A percentile compares a stretch with the other conserved stretches of the same genome.
Conservation (phyloP, 2,888 invertebrate species). For the Megaustenia siamemsis region DNA sequence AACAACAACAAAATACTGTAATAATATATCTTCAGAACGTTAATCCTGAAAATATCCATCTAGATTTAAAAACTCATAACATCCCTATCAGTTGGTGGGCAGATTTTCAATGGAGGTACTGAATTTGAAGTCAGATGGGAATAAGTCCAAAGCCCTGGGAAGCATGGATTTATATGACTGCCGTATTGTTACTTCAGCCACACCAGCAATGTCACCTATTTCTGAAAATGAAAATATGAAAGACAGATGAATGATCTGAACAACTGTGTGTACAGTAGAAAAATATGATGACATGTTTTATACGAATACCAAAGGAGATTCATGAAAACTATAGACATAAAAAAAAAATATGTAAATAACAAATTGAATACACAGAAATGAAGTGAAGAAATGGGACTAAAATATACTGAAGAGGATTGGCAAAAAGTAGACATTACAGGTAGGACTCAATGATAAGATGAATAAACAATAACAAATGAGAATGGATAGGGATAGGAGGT, state of each 20-base stretch:
- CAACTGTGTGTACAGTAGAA: neutral
- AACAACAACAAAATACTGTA: no score
- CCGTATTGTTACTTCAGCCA: constrained; percentile 97
- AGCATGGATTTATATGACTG: constrained; percentile 99
- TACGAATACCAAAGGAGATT: no score
- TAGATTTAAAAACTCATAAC: neutral
- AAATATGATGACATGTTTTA: no score
- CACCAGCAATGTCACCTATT: constrained; percentile 98
- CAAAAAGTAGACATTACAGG: no score
- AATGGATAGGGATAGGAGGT: neutral
- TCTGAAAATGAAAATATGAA: constrained; percentile 84
- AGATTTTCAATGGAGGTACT: constrained; percentile 95
- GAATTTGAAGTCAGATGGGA: constrained; percentile 98
- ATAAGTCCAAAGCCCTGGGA: constrained; percentile 93
- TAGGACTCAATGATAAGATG: no score
- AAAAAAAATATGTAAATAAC: no score
- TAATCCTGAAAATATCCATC: neutral
- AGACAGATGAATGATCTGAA: neutral
- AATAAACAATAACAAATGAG: no score
- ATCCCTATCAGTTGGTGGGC: constrained; percentile 82
- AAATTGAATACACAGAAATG: no score
- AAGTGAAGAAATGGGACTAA: no score
- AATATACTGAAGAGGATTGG: no score
- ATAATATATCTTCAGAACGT: no score
- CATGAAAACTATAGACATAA: no score